These are phyloP conservation scores for Trimorus sp. DNA, from an alignment of 2,888 invertebrate species.

Conservation along the genomic window DNA sequence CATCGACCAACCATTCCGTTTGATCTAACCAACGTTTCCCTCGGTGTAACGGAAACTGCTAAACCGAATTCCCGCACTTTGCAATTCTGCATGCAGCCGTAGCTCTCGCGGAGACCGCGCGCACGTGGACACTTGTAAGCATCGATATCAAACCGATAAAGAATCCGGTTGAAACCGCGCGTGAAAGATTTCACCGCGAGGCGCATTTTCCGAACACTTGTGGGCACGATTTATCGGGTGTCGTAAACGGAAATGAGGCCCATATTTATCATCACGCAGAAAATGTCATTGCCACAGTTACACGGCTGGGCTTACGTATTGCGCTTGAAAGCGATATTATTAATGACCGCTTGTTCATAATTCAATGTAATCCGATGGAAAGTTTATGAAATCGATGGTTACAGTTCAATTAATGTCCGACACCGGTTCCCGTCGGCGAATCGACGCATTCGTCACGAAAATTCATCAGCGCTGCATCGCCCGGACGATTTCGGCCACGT, in stretches of 20 bases:
- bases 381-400: conserved; percentile 24
- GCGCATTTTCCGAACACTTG: conserved; percentile 28
- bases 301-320: conserved; percentile 8
- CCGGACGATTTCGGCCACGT: conserved; percentile 18
- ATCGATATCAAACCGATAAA: conserved; percentile 28
- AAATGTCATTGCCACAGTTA: conserved; percentile 44
- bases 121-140: conserved; percentile 23
- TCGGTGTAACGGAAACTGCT: too few relatives aligned
- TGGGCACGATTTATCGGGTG: conserved; percentile 25
- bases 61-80: too few relatives aligned
- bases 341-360: conserved; percentile 1
- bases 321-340: conserved; percentile 16
- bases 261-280: conserved; percentile 30
- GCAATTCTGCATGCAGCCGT: too few relatives aligned
- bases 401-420: conserved; percentile 9
- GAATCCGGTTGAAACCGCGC: conserved; percentile 20
- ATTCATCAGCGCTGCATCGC: neutral
- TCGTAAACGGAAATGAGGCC: conserved; percentile 33
- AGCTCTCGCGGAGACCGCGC: neutral
- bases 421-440: too few relatives aligned
- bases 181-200: conserved; percentile 34
- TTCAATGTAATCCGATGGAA: conserved; percentile 19
- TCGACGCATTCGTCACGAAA: neutral
- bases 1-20: too few relatives aligned
- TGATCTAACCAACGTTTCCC: too few relatives aligned